Base-by-base conservation (phyloP, 2,888 invertebrate species). In the Drosophila aldrichi region DNA sequence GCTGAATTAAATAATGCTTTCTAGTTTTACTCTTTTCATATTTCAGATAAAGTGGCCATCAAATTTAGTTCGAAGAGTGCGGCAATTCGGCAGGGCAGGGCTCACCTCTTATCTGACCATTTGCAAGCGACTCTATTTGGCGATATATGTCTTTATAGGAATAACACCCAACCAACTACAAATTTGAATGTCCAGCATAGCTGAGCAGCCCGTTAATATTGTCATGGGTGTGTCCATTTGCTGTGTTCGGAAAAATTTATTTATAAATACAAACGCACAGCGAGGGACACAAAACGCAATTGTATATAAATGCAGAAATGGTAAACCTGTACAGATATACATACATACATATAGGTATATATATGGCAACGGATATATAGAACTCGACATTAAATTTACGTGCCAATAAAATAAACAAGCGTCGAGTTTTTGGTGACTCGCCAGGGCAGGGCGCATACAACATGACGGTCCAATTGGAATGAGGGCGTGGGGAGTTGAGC, bases 371-470 rank as follows among this genome's bases (percentile, higher is more conserved):
- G 57, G 36, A 22, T 46, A 36, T 49, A 43, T 41, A 60, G 64
- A 65, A 65, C 56, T 82, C 72, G 79, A 83, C 77, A 86, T 88
- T 88, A 88, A 86, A 87, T 87, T 90, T 89, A 87, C 89, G 90
- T 90, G 90, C 90, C 90, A 87, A 87, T 90, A 87, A 87, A 89
- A 84, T 84, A 89, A 84, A 84, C 89, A 84, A 89, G 88, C 89
- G 80, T 73, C 68, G 89, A 88, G 86, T 88, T 84, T 84, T 83
- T 89, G 87, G 89, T 86, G 79, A 81, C 79, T 83, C 79, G 82
- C 79, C 76, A 43, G 61, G 62, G 52, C 59, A 51, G 77, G 71
- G 76, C 77, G 48, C 56, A 66, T 59, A 41, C 65, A 32, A 67
- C 20, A 65, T 32, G 52, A 20, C 20, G 56, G 75, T 44, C 60